A percentile compares a stretch with the other conserved stretches of the same genome.
These are phyloP conservation scores for Darevskia mixta DNA, from an alignment of 2,797 vertebrate species.

Conservation along the genomic window DNA sequence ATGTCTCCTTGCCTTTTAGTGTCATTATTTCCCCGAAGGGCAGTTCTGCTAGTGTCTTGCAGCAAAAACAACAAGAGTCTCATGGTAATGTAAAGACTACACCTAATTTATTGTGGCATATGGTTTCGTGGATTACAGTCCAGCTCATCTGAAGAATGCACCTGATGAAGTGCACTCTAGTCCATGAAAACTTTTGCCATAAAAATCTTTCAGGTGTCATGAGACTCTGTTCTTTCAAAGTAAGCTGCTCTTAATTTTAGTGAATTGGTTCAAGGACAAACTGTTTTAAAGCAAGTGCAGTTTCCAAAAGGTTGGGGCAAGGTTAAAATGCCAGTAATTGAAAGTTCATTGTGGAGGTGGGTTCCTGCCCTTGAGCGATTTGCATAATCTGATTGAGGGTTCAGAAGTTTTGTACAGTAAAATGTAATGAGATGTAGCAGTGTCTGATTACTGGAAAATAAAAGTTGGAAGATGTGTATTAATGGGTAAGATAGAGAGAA, in stretches of 20 bases:
- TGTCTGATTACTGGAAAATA: slow-evolving; percentile 18
- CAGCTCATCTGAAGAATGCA: too few species aligned
- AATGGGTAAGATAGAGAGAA: background rate
- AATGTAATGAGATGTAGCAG: background rate
- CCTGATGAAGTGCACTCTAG: too few species aligned
- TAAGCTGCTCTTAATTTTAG: slow-evolving; percentile 51
- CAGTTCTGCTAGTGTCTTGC: too few species aligned
- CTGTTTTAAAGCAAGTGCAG: slow-evolving; percentile 34
- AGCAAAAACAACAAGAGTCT: too few species aligned
- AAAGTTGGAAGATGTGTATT: slow-evolving; percentile 14
- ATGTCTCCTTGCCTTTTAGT: background rate
- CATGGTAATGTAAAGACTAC: too few species aligned
- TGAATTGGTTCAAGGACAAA: slow-evolving; percentile 46
- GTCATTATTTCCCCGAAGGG: too few species aligned
- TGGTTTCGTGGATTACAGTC: too few species aligned
- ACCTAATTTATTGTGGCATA: too few species aligned
- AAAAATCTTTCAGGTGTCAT: too few species aligned
- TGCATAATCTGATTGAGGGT: background rate
- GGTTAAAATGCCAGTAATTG: background rate
- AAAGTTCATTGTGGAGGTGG: background rate
- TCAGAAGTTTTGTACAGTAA: slow-evolving; percentile 16
- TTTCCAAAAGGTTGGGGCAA: slow-evolving; percentile 24
- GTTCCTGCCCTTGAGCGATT: background rate
- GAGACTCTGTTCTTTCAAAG: background rate
- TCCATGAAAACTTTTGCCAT: too few species aligned